Evolutionary conservation across 2,888 invertebrate genomes (phyloP), one percentile per base, ranked within the genome.

Genomic region (Drosophila ezoana): DNA sequence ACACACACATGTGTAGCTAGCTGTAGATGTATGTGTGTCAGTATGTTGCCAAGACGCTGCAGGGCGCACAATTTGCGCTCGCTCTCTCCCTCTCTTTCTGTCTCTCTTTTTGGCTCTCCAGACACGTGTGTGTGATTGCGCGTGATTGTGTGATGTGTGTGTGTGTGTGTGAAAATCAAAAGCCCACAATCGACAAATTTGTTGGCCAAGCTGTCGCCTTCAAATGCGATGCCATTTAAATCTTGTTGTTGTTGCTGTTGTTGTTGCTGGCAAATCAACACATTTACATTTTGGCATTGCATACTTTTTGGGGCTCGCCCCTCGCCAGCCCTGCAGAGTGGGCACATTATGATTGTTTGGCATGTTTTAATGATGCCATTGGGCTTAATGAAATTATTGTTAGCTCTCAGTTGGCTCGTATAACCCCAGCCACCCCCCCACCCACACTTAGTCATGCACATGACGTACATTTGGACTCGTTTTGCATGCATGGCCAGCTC

Each of bases 371-470:
- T 88, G 84, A 84, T 86, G 84, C 86, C 87, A 83, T 88, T 86
- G 87, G 88, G 88, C 81, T 79, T 88, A 88, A 86, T 86, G 86
- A 88, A 86, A 86, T 86, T 86, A 86, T 88, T 79, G 86, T 88
- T 81, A 78, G 75, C 72, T 61, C 66, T 62, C 60, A 65, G 48
- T 28, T 28, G 28, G 28, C 28, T 28, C 28, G 28, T 8, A 28
- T 2, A 28, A 28, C 28, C 28, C 28, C 28, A 28, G 23, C 38
- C 10, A 37, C 11, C 13, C 20, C 16, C 18, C 0, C 18, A 4
- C 41, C 20, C 0, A 8, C 41, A 1, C 9, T 16, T 3, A 71
- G 81, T 77, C 28, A 81, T 81, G 77, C 84, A 87, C 67, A 77
- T 75, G 77, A 79, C 72, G 80, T 81, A 72, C 65, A 63, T 70